Evolutionary conservation across 2,113 vertebrate species (phyloP), one percentile per base, ranked within the genome.

Genomic region (Oreochromis spilurus): DNA sequence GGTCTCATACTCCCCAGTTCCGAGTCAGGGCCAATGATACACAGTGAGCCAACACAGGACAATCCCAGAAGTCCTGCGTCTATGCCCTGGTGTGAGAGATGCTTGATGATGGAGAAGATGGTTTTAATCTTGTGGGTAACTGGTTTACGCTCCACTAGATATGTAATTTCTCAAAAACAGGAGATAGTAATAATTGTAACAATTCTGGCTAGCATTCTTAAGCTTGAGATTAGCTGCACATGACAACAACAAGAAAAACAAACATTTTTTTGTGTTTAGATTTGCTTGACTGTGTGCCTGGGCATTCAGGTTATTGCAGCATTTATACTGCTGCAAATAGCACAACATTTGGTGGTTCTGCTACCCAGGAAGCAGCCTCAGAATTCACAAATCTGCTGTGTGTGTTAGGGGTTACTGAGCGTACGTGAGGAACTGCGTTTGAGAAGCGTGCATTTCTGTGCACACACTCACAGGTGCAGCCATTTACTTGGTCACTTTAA

Each of bases 221-320:
- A 77, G 19, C 24, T 12, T 75, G 21, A 29, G 14, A 48, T 48
- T 48, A 29, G 43, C 70, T 29, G 14, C 24, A 75, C 24, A 72
- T 72, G 17, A 72, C 21, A 72, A 36, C 5, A 36, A 62, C 5
- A n/a, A 62, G 9, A 60, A 60, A 31, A 26, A n/a, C 6, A 9
- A 5, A 5, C 0, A 0, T 38, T 67, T 40, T 24, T 21, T 67
- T 40, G 34, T 3, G 0, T 67, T 75, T 26, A 75, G 8, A 17
- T 75, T 50, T 77, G 70, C 43, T 19, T 50, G 43, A 52, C 40
- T 52, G 17, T 31, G 26, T 52, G 10, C 45, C 4, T 12, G 43
- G 26, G 43, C 24, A 31, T 77, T 50, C 26, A 52, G 17, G 9
- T 52, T 77, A 34, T n/a, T 52, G 1, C 72, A 77, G 43, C 72